Evolutionary conservation across 2,797 vertebrate genomes (phyloP), one percentile per base, ranked within the genome.

Genomic region (Heteromormyrus szaboi): DNA sequence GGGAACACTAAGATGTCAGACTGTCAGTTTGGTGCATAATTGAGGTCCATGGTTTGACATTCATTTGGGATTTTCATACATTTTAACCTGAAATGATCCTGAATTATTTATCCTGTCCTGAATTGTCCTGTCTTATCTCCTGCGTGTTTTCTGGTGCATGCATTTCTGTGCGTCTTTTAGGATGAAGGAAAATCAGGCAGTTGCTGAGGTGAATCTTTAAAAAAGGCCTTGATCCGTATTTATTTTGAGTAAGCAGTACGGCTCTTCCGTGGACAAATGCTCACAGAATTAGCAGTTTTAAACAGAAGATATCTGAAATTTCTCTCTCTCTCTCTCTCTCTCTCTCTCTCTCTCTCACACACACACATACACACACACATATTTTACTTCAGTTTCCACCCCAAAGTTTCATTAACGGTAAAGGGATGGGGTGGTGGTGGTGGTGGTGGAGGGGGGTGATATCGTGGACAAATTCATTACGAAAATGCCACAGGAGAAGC

Each of bases 401-500:
- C 84, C 25, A 37, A 83, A 83, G 48, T 54, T 25, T 25, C 50
- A 86, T 56, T 54, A 54, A 22, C 5, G 14, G 54, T 44, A 86
- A 86, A 76, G 33, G 37, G 33, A 37, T 41, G 33, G 65, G 72
- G 68, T 5, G 4, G 68, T 17, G 68, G 68, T 5, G 4, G 68
- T 17, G 68, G 3, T 17, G 12, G 68, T 1, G 44, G 22, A 7
- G 59, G 22, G 22, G 19, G 44, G 12, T n/a, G 81, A 5, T 12
- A 22, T 48, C 50, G 0, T 12, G 29, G 50, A 53, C 51, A 54
- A 53, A 86, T 50, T 86, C 85, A 92, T 92, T 91, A 92, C 91
- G 90, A 92, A 92, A 91, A 91, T 90, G 90, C 89, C 91, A 90
- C 81, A 91, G 90, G 91, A 92, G 90, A 91, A 92, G 85, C 86